Evolutionary conservation across 1,140 invertebrate species (phyloP), one percentile per base, ranked within the genome.

Genomic region (Pomacea maculata): DNA sequence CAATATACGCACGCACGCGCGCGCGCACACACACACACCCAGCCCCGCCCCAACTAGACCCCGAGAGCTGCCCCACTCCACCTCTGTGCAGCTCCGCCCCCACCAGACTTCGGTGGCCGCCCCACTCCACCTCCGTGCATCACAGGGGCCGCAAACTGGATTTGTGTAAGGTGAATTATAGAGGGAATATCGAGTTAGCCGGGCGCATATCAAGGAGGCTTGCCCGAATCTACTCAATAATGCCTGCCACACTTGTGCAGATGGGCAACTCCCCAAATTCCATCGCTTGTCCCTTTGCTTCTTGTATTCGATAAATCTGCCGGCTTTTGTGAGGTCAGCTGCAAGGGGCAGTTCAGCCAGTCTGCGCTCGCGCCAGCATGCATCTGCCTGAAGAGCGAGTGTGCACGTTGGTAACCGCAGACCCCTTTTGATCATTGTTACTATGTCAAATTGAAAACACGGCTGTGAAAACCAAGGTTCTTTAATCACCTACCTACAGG

Each of bases 111-210:
- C 55, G 25, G 14, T 57, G 15, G 52, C n/a, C 17, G 1, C 25
- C 17, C 72, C 55, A 14, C 74, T 61, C 74, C 74, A 19, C 74
- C 55, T n/a, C 74, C 25, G 52, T 45, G 52, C 34, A 45, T 45
- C 34, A 45, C 3, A 45, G 34, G 34, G 34, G 34, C 34, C 34
- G 34, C 64, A 77, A 77, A 77, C 10, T 45, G 63, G 75, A 67
- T 67, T 77, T 67, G n/a, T 63, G 64, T 17, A 45, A 19, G 75
- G 10, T 52, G 75, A 77, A 77, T 77, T 65, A 65, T 67, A 65
- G 75, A 57, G 57, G 57, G 57, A 77, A 77, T 77, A 77, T 77
- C 67, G 75, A 77, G 75, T 77, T 77, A 77, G 75, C 75, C 52
- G 21, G 64, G 64, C 75, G 67, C 75, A 77, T 77, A 65, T 77